Base-by-base conservation (phyloP, 2,888 invertebrate species). In the Autographa gamma region DNA sequence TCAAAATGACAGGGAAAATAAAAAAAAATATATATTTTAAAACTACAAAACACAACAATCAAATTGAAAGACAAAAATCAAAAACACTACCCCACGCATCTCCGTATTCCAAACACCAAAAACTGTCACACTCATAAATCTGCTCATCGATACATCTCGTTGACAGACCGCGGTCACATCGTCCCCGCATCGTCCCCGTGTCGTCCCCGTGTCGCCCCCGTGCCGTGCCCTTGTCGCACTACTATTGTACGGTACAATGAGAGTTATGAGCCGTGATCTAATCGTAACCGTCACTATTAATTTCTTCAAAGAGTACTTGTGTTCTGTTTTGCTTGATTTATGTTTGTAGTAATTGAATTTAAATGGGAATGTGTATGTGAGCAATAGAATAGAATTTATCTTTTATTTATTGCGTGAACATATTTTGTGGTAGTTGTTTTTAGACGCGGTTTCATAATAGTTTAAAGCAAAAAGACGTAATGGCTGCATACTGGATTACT, bases 221-320 rank as follows among this genome's bases (percentile, higher is more conserved):
- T 48, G n/a, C 74, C 72, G 25, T 25, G 25, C 25, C 25, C 25
- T 25, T 25, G 25, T 25, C 25, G 25, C 60, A 60, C 38, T 68
- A 58, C 66, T 66, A 25, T 19, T 64, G 48, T 60, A 32, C 62
- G 52, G 60, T 34, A 79, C 79, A 83, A 86, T 73, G 74, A 72
- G 80, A 66, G 79, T 80, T 85, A 86, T 86, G 84, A 76, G 19
- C 78, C 78, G 77, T 78, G 79, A 75, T 71, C 62, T 58, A 73
- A 73, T 77, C 60, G 56, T 38, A 60, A 38, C 59, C 59, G 58
- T 65, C 77, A 80, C 60, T 67, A 68, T 72, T 72, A 72, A 65
- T 71, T 71, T n/a, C 64, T 67, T 34, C 60, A 56, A 61, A 69
- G 74, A 80, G 81, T 70, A 75, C 70, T 71, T 69, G n/a, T 66